Evolutionary conservation across 2,888 invertebrate genomes (phyloP).

Genomic region (Spatulosminthurus flaviceps): DNA sequence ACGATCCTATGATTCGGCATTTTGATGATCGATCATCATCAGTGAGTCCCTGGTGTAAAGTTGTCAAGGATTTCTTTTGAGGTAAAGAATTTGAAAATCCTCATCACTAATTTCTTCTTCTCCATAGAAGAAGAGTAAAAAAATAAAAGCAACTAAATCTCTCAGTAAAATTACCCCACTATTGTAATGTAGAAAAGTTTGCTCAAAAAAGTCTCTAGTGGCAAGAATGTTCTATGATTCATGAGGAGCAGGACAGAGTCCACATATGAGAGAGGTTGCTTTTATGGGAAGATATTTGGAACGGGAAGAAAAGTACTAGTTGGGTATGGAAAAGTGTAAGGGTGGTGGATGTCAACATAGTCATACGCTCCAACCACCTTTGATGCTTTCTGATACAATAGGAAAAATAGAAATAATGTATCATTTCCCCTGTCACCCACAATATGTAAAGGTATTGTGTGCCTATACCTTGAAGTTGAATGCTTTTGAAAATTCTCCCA

Average conservation of each 20-base stretch:
- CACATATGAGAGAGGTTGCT: no score
- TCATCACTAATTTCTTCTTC: not conserved
- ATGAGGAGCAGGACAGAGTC: no score
- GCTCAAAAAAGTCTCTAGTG: no score
- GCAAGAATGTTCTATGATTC: no score
- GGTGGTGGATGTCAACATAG: slow-evolving; percentile 3
- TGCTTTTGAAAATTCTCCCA: not conserved
- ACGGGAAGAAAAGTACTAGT: not conserved
- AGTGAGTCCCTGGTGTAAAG: not conserved
- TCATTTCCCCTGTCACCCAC: slow-evolving; percentile 36
- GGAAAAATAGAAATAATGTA: slow-evolving; percentile 34
- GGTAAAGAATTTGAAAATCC: not conserved
- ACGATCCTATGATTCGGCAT: not conserved
- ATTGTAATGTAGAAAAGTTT: no score
- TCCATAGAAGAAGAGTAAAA: not conserved
- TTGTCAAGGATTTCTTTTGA: not conserved
- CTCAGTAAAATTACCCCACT: no score
- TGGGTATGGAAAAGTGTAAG: not conserved
- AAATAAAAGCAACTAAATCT: no score
- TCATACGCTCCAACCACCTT: not conserved
- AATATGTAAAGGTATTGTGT: not conserved
- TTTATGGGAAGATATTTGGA: no score
- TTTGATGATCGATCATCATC: slow-evolving; percentile 9
- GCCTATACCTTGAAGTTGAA: not conserved
- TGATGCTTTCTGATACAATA: not conserved